These are phyloP conservation scores for Ormyrus labotus DNA, from an alignment of 2,888 invertebrate species.

Conservation along the genomic window DNA sequence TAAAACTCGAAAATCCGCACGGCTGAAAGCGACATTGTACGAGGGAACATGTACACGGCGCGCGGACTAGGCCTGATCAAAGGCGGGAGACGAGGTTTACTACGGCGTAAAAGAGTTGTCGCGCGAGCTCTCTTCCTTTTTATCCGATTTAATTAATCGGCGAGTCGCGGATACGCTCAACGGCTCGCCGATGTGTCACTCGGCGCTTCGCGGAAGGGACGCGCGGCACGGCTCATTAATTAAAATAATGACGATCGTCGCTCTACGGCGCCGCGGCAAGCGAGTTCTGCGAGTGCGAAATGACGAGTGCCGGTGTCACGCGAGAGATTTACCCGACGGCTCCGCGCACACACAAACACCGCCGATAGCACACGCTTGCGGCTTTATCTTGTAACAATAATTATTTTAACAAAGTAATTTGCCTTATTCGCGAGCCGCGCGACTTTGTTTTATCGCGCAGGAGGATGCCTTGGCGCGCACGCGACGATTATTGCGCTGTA, in stretches of 20 bases:
- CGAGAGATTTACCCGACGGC: constrained; percentile 51
- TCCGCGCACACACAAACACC: not conserved
- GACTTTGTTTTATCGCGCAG: not conserved
- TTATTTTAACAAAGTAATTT: constrained; percentile 38
- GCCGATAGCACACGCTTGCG: not conserved
- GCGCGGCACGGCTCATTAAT: constrained; percentile 38
- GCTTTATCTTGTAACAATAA: constrained; percentile 27
- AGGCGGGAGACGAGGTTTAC: constrained; percentile 4
- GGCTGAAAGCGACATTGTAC: not conserved
- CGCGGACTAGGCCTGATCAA: constrained; percentile 31
- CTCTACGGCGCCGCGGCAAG: constrained; percentile 10
- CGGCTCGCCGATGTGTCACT: constrained; percentile 37
- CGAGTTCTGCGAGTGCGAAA: constrained; percentile 29
- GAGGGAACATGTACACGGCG: not conserved
- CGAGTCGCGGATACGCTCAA: constrained; percentile 15
- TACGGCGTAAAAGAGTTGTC: constrained; percentile 44
- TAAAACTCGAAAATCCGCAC: not conserved
- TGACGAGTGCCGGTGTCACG: constrained; percentile 51
- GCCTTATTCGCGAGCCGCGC: constrained; percentile 4
- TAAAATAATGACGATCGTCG: constrained; percentile 53
- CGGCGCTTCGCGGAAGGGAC: not conserved
- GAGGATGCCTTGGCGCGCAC: not conserved
- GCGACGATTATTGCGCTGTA: not conserved
- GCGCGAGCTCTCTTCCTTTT: not conserved
- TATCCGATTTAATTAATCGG: constrained; percentile 44